Evolutionary conservation across 2,888 invertebrate species (phyloP).

Genomic region (Epirrhoe tristata): DNA sequence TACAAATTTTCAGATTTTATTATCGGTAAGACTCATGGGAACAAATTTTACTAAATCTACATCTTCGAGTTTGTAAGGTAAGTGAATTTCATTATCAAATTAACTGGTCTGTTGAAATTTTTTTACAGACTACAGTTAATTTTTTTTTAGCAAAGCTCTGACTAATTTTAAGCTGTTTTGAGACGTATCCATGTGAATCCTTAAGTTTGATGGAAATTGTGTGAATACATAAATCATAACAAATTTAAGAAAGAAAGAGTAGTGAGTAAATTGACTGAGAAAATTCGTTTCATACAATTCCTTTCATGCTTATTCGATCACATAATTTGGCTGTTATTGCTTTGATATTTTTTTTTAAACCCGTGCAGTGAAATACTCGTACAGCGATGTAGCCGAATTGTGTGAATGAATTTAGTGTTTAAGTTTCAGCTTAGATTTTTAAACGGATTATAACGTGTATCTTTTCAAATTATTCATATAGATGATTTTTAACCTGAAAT

Average conservation of each 20-base stretch:
- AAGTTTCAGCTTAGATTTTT: constrained; percentile 27
- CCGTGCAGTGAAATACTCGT: constrained; percentile 9
- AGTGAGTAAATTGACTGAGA: not conserved
- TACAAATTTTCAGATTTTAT: no score
- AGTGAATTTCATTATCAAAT: constrained; percentile 36
- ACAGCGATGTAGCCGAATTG: constrained; percentile 16
- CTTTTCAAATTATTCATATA: constrained; percentile 13
- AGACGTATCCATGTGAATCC: constrained; percentile 57
- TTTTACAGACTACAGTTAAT: constrained; percentile 36
- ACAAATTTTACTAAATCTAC: constrained; percentile 22
- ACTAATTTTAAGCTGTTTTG: constrained; percentile 23
- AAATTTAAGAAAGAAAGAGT: not conserved
- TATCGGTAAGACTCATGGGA: constrained; percentile 28
- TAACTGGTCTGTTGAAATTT: constrained; percentile 34
- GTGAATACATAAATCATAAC: constrained; percentile 23
- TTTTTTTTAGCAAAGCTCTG: constrained; percentile 36
- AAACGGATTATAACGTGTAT: constrained; percentile 13
- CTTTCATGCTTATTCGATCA: constrained; percentile 16
- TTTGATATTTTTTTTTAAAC: not conserved
- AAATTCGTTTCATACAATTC: constrained; percentile 19
- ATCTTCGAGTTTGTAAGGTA: constrained; percentile 31
- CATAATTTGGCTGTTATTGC: constrained; percentile 17
- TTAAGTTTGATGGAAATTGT: constrained; percentile 24
- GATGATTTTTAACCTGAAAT: not conserved
- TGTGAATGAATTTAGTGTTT: constrained; percentile 16